A percentile compares a stretch with the other conserved stretches of the same genome.
These are phyloP conservation scores for Oreochromis grahami DNA, from an alignment of 2,797 vertebrate genomes.

Conservation along the genomic window DNA sequence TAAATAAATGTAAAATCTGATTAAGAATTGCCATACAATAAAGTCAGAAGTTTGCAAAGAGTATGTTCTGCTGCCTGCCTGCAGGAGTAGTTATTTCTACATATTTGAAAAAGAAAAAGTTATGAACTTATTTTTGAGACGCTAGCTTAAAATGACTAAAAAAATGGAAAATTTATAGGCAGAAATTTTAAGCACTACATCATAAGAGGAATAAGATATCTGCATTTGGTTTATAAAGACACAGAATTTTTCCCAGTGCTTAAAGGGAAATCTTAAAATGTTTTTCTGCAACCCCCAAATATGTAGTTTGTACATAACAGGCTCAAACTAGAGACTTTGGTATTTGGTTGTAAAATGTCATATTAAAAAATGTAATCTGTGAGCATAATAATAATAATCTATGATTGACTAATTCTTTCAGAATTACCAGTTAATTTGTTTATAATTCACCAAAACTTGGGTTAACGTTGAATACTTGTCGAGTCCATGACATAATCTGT, in stretches of 20 bases:
- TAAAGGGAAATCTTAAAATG: background rate
- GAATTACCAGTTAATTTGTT: background rate
- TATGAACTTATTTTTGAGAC: background rate
- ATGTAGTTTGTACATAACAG: background rate
- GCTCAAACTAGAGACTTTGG: background rate
- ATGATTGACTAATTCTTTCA: background rate
- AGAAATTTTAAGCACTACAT: background rate
- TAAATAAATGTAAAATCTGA: background rate
- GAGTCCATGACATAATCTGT: background rate
- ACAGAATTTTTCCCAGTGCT: background rate
- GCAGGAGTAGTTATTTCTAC: background rate
- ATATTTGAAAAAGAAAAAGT: background rate
- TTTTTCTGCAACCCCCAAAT: background rate
- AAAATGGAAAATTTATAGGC: background rate
- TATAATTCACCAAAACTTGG: background rate
- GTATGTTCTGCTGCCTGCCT: background rate
- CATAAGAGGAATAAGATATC: background rate
- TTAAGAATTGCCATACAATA: background rate
- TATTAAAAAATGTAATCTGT: background rate
- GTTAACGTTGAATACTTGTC: background rate
- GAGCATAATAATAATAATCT: background rate
- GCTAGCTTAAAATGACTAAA: background rate
- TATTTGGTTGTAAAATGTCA: background rate
- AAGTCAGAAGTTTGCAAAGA: background rate
- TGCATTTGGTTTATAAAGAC: background rate